phyloP scores from a whole-genome alignment of 2,113 vertebrate species.

The Larimichthys crocea region DNA sequence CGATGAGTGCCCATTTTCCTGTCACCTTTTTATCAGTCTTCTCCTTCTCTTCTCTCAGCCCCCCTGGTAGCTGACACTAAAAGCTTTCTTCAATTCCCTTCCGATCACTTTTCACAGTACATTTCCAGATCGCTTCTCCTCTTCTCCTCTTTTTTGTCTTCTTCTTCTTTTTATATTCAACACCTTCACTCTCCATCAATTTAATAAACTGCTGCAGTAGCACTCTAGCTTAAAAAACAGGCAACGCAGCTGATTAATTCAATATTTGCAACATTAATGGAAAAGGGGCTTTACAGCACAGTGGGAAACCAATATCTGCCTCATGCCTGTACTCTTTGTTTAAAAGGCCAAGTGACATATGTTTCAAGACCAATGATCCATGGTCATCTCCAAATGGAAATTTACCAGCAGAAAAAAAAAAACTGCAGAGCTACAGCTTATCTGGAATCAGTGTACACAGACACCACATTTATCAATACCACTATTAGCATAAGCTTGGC shows the following conservation, averaged over 20 bases:
- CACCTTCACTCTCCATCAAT: conserved; percentile 45
- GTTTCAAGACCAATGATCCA: conserved; percentile 46
- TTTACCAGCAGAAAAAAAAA: conserved; percentile 52
- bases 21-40: conserved; percentile 67
- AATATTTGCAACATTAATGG: conserved; percentile 69
- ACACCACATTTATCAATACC: conserved; percentile 71
- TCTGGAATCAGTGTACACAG: conserved; percentile 55
- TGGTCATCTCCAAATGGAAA: conserved; percentile 67
- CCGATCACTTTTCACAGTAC: conserved; percentile 57
- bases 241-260: conserved; percentile 67
- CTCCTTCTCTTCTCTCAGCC: conserved; percentile 24
- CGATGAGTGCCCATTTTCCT: conserved; percentile 65
- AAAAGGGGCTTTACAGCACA: conserved; percentile 49
- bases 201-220: conserved; percentile 73
- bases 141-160: background rate
- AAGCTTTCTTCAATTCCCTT: conserved; percentile 67
- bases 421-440: conserved; percentile 39
- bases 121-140: conserved; percentile 33
- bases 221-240: conserved; percentile 65
- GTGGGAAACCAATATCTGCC: conserved; percentile 48
- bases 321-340: conserved; percentile 40
- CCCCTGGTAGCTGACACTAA: conserved; percentile 61
- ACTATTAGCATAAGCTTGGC: conserved; percentile 68
- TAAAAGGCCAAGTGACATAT: conserved; percentile 46
- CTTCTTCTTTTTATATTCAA: conserved; percentile 35